These are phyloP conservation scores for Aspidapion aeneum DNA, from an alignment of 2,888 invertebrate species.

Conservation along the genomic window DNA sequence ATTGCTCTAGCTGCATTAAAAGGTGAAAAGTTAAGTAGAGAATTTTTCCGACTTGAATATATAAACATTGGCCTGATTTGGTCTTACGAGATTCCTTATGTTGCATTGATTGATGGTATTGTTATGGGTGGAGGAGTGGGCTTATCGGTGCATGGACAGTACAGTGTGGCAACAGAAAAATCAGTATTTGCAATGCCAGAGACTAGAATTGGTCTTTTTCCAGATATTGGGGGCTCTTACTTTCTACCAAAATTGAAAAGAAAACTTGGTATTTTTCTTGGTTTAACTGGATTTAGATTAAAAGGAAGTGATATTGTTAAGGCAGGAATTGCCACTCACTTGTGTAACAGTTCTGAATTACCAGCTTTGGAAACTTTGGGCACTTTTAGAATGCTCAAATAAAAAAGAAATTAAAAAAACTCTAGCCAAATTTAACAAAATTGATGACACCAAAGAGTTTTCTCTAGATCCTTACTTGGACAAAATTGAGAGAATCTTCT, in stretches of 20 bases:
- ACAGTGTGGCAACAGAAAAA: slow-evolving; percentile 90
- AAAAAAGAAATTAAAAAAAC: slow-evolving; percentile 54
- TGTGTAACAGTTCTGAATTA: slow-evolving; percentile 61
- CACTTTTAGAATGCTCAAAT: slow-evolving; percentile 54
- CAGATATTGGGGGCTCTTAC: slow-evolving; percentile 94
- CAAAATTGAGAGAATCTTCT: slow-evolving; percentile 77
- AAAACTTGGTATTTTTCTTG: slow-evolving; percentile 85
- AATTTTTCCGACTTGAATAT: slow-evolving; percentile 87
- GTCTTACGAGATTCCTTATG: slow-evolving; percentile 82
- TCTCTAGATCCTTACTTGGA: slow-evolving; percentile 62
- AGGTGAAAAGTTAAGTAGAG: slow-evolving; percentile 55
- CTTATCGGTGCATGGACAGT: slow-evolving; percentile 89
- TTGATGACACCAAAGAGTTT: slow-evolving; percentile 58
- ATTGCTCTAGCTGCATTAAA: slow-evolving; percentile 64
- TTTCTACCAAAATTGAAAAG: slow-evolving; percentile 84
- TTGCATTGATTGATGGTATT: slow-evolving; percentile 92
- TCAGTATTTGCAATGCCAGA: slow-evolving; percentile 99
- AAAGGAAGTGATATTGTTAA: slow-evolving; percentile 77
- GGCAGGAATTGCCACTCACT: slow-evolving; percentile 90
- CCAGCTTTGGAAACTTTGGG: slow-evolving; percentile 61
- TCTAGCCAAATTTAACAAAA: slow-evolving; percentile 58
- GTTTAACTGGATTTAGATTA: slow-evolving; percentile 69
- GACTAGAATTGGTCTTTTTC: slow-evolving; percentile 95
- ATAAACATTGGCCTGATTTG: slow-evolving; percentile 84
- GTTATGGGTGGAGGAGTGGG: slow-evolving; percentile 99